Conservation (phyloP, 2,113 vertebrate species). For the Paratilapia polleni region DNA sequence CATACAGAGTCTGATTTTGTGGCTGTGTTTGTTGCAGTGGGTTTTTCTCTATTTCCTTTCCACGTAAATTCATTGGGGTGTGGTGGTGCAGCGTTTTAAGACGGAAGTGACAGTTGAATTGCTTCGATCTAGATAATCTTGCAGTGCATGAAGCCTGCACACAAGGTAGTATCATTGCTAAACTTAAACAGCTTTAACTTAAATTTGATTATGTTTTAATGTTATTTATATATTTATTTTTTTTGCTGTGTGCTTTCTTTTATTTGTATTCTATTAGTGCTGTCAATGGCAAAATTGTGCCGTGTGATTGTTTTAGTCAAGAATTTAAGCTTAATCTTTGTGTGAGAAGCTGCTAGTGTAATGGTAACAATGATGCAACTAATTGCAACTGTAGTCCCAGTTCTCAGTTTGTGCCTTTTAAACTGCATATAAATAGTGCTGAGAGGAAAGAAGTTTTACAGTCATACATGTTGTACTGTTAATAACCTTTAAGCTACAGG, state of each 20-base stretch:
- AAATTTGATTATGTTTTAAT: neutral
- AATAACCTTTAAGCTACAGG: neutral
- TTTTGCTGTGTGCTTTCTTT: neutral
- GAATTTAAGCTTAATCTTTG: neutral
- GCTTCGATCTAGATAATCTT: conserved; percentile 33
- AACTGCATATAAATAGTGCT: neutral
- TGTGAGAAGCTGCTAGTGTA: conserved; percentile 25
- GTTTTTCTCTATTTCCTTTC: conserved; percentile 56
- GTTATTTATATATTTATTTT: too few species aligned
- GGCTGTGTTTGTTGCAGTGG: conserved; percentile 36
- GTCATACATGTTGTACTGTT: neutral
- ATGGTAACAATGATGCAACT: conserved; percentile 63
- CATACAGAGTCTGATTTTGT: conserved; percentile 33
- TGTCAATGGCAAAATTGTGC: neutral
- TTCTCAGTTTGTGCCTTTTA: neutral
- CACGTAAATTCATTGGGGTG: conserved; percentile 60
- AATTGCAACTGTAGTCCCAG: conserved; percentile 45
- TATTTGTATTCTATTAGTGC: neutral
- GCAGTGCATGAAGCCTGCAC: conserved; percentile 38
- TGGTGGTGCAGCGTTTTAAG: conserved; percentile 43
- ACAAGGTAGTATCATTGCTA: conserved; percentile 24
- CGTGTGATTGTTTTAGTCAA: neutral
- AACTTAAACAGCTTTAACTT: neutral
- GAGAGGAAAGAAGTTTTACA: conserved; percentile 1
- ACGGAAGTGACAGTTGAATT: conserved; percentile 56